Evolutionary conservation across 92 coral and sea anemone genomes (phyloP).

Genomic region (Zoanthus solanderi): DNA sequence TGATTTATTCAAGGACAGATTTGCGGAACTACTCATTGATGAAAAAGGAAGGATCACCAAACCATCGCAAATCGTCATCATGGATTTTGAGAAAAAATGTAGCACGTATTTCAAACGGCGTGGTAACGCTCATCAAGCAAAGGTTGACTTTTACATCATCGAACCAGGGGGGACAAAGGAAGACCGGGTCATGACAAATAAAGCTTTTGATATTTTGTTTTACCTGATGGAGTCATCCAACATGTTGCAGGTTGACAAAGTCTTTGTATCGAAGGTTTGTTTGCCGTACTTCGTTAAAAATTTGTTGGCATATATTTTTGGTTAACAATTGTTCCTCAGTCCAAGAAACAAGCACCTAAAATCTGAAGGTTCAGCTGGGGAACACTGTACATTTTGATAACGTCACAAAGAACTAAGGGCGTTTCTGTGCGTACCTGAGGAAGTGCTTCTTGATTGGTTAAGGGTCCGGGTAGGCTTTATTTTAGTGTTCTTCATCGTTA

Average conservation of each 20-base stretch:
- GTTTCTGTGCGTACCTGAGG: too few species aligned
- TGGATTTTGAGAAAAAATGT: constrained; percentile 18
- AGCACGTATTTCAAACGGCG: background rate
- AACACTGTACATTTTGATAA: too few species aligned
- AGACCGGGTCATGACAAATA: constrained; percentile 69
- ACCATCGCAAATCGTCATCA: constrained; percentile 20
- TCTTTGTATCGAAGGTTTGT: constrained; percentile 33
- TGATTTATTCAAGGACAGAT: constrained; percentile 62
- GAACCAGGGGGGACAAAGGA: background rate
- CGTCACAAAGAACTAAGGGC: too few species aligned
- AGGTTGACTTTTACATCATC: constrained; percentile 20
- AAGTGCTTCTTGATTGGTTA: too few species aligned
- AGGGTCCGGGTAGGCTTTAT: too few species aligned
- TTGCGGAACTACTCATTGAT: constrained; percentile 60
- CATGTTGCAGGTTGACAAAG: constrained; percentile 45
- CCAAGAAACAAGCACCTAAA: too few species aligned
- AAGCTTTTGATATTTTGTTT: constrained; percentile 58
- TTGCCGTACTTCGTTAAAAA: background rate
- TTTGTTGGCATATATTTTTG: background rate
- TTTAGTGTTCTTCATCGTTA: too few species aligned
- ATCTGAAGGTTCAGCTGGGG: too few species aligned
- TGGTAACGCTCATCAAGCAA: constrained; percentile 12
- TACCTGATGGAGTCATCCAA: constrained; percentile 56
- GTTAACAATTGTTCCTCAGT: too few species aligned
- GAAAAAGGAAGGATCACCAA: constrained; percentile 16